Evolutionary conservation across 92 coral and sea anemone species (phyloP), one percentile per base, ranked within the genome.

Genomic region (Paragorgia papillata): DNA sequence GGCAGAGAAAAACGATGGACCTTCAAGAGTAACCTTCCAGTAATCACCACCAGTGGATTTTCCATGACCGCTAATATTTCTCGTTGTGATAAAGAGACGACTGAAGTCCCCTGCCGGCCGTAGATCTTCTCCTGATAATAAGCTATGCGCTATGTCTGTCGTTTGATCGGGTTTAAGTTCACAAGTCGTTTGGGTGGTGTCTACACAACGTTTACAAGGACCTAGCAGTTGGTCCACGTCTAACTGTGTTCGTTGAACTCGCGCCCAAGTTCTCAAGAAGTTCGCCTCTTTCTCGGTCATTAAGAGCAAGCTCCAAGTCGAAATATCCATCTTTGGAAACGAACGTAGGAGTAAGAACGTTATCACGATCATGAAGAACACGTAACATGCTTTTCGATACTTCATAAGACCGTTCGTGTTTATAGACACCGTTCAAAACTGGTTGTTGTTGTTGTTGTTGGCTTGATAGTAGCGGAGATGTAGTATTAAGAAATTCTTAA

Each of bases 261-360:
- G 87, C 57, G 88, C 83, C 93, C 93, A 89, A 24, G 87, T 81
- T 57, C 56, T 81, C 64, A 78, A 65, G 59, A 89, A 89, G 17
- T 30, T 57, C 12, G 44, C 39, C 44, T 70, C 77, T 29, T 85
- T 83, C 46, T 44, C 77, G 9, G 76, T 80, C 79, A 73, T 70
- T 17, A 70, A n/a, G 14, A 70, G 62, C 6, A 70, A 53, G 35
- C 77, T 70, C 77, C 77, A 70, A 0, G 77, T 70, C 1, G 77
- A 54, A 1, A 70, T 29, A 17, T 70, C 77, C 25, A 70, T 18
- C n/a, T 53, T 70, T 5, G 77, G 77, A 32, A 70, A 70, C 35
- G 77, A 70, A 14, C 77, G 62, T 18, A 70, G 62, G 15, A 70
- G 31, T 13, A 70, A 54, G 5, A 70, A 19, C 13, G 33, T 28